Conservation (phyloP, 2,888 invertebrate species). For the Nephrocerus scutellatus region DNA sequence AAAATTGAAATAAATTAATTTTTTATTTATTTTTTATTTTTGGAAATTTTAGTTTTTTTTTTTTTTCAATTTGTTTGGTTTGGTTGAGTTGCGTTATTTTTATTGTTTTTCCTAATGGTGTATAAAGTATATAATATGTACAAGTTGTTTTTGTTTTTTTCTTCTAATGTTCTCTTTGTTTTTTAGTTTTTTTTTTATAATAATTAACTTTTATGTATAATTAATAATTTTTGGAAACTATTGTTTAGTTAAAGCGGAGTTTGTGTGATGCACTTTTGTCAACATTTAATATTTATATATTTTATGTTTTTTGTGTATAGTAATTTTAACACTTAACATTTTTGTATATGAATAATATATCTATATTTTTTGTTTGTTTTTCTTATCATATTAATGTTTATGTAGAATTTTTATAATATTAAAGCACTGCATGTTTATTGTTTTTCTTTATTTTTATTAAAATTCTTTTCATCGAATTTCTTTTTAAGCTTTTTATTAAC, state of each 20-base stretch:
- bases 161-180: conserved; percentile 8
- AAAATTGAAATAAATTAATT: background rate
- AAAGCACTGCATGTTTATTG: no score
- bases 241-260: conserved; percentile 21
- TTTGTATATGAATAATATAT: no score
- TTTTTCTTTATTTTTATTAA: no score
- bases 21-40: conserved; percentile 5
- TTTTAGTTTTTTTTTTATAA: conserved; percentile 1
- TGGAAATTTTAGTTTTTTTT: conserved; percentile 9
- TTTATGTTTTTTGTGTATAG: conserved; percentile 11
- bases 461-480: no score
- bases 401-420: no score
- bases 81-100: conserved; percentile 12
- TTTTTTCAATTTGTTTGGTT: conserved; percentile 11
- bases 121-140: conserved; percentile 17
- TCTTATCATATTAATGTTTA: no score
- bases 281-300: no score
- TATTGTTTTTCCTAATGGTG: conserved; percentile 7
- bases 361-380: no score
- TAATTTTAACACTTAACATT: no score
- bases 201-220: conserved; percentile 13
- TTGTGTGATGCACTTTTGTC: no score
- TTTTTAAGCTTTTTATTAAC: no score
- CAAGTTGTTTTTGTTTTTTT: conserved; percentile 16
- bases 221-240: conserved; percentile 18